These are phyloP conservation scores for Tetrao urogallus DNA, from an alignment of 2,113 vertebrate genomes.

Conservation along the genomic window DNA sequence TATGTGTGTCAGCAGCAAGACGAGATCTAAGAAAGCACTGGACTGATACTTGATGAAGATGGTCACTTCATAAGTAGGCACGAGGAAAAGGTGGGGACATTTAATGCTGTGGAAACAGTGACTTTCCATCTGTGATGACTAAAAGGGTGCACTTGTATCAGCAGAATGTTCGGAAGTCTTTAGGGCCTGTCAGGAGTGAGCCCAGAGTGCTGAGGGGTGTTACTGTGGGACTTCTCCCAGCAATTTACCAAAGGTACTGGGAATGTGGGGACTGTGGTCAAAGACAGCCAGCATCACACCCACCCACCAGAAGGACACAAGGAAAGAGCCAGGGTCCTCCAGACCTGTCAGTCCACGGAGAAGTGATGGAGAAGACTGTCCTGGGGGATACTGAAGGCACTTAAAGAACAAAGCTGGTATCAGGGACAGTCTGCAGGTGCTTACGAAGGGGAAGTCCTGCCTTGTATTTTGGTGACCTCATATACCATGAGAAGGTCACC, in stretches of 20 bases:
- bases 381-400: not conserved
- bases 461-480: not conserved
- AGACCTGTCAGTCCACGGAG: not conserved
- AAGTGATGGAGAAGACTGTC: not conserved
- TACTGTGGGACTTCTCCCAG: not conserved
- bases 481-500: not conserved
- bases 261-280: not conserved
- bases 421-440: not conserved
- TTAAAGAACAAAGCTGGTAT: not conserved
- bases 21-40: not conserved
- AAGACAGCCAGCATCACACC: not conserved
- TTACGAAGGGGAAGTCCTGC: not conserved
- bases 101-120: not conserved
- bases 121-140: not conserved
- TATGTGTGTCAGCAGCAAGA: not conserved
- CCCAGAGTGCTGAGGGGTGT: not conserved
- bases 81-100: not conserved
- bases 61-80: not conserved
- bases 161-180: not conserved
- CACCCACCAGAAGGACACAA: not conserved
- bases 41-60: not conserved
- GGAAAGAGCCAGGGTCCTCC: not conserved
- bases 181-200: not conserved
- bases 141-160: not conserved
- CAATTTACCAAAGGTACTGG: not conserved